These are phyloP conservation scores for Pogonophryne albipinna DNA, from an alignment of 2,797 vertebrate genomes.

Conservation along the genomic window DNA sequence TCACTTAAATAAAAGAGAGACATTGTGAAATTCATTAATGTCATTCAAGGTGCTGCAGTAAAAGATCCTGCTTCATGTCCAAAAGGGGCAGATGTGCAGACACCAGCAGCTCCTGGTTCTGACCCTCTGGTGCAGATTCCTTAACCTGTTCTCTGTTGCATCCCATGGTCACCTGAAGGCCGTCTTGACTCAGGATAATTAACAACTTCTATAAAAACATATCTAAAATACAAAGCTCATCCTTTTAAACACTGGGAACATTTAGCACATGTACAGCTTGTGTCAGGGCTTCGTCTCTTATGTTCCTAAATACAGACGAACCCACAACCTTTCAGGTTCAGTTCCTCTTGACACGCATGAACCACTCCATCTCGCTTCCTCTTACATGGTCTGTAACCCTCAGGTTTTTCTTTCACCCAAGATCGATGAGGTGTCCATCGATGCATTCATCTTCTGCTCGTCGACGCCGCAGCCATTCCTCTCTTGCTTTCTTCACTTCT, in stretches of 20 bases:
- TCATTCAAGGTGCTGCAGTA: neutral
- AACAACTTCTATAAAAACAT: neutral
- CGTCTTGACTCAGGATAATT: neutral
- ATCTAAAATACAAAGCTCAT: neutral
- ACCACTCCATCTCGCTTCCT: conserved; percentile 39
- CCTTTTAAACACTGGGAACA: neutral
- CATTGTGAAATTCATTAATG: neutral
- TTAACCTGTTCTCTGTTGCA: neutral
- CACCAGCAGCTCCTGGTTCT: neutral
- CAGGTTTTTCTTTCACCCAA: conserved; percentile 56
- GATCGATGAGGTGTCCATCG: conserved; percentile 76
- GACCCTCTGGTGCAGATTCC: neutral
- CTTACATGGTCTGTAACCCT: neutral
- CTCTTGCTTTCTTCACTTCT: conserved; percentile 86
- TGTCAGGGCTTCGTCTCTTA: conserved; percentile 4
- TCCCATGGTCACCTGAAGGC: neutral
- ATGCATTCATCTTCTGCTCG: conserved; percentile 33
- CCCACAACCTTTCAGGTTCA: conserved; percentile 10
- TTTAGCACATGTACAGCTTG: conserved; percentile 30
- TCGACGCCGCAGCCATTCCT: conserved; percentile 85
- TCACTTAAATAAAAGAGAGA: neutral
- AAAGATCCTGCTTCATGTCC: too few relatives aligned
- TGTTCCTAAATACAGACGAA: neutral
- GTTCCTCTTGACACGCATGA: conserved; percentile 45
- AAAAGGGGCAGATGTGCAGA: neutral